Percentiles rank a stretch among this genome's conserved stretches.
phyloP scores from a whole-genome alignment of 2,797 vertebrate genomes.

The Periparus ater region DNA sequence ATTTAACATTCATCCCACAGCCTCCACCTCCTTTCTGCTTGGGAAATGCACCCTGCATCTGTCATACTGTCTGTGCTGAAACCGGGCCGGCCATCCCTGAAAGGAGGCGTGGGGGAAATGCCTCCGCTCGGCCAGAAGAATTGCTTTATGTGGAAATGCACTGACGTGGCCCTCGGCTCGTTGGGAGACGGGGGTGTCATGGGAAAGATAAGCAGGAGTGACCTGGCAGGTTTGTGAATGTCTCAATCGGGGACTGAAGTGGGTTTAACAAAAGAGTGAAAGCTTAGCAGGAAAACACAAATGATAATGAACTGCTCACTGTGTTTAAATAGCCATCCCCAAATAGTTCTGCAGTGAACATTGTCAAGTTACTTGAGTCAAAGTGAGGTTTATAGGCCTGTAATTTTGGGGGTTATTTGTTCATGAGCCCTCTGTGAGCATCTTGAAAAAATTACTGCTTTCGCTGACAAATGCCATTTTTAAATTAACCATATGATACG shows the following conservation, averaged over 20 bases:
- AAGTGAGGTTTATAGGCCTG: conserved; percentile 54
- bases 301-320: conserved; percentile 71
- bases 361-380: conserved; percentile 40
- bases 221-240: conserved; percentile 73
- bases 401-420: conserved; percentile 40
- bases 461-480: conserved; percentile 33
- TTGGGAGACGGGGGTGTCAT: conserved; percentile 80
- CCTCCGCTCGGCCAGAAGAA: conserved; percentile 86
- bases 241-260: conserved; percentile 69
- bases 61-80: conserved; percentile 68
- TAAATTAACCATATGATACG: conserved; percentile 7
- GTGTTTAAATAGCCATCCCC: conserved; percentile 69
- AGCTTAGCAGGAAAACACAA: conserved; percentile 73
- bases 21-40: conserved; percentile 62
- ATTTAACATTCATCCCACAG: conserved; percentile 71
- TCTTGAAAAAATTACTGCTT: conserved; percentile 46
- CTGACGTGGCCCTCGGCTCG: conserved; percentile 64
- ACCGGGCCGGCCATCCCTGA: conserved; percentile 52
- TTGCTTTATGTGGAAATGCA: conserved; percentile 67
- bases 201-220: conserved; percentile 87
- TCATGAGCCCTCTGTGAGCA: neutral
- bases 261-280: conserved; percentile 67
- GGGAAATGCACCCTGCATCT: conserved; percentile 70
- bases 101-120: conserved; percentile 73
- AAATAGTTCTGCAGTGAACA: conserved; percentile 26